These are phyloP conservation scores for Mareca strepera DNA, from an alignment of 2,797 vertebrate genomes.

Conservation along the genomic window DNA sequence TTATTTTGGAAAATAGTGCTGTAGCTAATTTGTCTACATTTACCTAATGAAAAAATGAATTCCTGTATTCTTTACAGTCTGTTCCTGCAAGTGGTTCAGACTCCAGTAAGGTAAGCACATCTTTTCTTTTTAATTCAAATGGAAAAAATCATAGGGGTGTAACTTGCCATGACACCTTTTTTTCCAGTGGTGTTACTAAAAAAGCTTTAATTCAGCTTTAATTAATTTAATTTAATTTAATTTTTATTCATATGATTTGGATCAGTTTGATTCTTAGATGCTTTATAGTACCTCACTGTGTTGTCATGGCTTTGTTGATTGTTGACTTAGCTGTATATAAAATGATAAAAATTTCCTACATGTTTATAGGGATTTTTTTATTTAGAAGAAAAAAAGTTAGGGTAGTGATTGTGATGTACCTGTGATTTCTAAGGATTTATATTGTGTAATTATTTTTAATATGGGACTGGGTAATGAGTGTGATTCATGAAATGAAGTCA, in stretches of 20 bases:
- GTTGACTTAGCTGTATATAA: neutral
- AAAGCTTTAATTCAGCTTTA: neutral
- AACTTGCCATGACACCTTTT: neutral
- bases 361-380: neutral
- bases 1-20: neutral
- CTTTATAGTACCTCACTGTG: neutral
- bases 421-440: neutral
- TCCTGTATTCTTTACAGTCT: constrained; percentile 47
- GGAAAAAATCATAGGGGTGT: neutral
- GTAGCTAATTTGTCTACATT: neutral
- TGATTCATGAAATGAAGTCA: neutral
- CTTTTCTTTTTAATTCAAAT: neutral
- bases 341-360: neutral
- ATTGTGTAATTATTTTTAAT: neutral
- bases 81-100: constrained; percentile 42
- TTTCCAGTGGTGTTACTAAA: neutral
- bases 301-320: neutral
- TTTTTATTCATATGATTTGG: neutral
- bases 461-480: neutral
- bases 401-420: neutral
- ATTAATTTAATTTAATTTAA: too few species aligned
- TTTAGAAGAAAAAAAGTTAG: neutral
- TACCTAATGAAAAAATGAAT: neutral
- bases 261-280: neutral
- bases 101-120: constrained; percentile 31